phyloP scores from a whole-genome alignment of 2,113 vertebrate genomes.

The Bambusicola thoracicus region DNA sequence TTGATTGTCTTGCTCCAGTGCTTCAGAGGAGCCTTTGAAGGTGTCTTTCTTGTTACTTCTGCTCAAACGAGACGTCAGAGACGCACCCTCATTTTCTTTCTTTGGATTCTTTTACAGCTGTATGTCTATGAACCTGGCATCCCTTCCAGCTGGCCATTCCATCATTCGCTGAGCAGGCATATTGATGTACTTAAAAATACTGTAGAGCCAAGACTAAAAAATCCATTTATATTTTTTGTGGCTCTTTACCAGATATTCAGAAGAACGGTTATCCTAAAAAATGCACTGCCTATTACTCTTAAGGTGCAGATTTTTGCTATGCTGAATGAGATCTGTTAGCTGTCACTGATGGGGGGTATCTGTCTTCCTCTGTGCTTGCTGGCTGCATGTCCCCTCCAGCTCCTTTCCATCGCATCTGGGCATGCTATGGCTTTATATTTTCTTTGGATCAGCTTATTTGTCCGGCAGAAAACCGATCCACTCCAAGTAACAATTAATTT shows the following conservation, averaged over 20 bases:
- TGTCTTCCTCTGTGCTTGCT: background rate
- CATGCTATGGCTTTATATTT: background rate
- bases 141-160: background rate
- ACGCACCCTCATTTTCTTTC: background rate
- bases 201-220: background rate
- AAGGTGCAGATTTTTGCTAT: background rate
- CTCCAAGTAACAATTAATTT: background rate
- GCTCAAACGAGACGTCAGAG: background rate
- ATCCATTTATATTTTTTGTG: background rate
- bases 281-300: background rate
- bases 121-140: background rate
- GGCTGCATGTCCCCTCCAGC: background rate
- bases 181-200: background rate
- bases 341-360: background rate
- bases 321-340: background rate
- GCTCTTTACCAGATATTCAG: background rate
- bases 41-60: conserved; percentile 1
- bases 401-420: background rate
- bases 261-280: background rate
- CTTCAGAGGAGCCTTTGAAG: background rate
- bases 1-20: background rate
- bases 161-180: background rate
- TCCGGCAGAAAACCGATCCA: background rate
- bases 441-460: background rate
- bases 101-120: background rate